Base-by-base conservation (phyloP, 2,797 vertebrate species). In the Decapterus maruadsi region DNA sequence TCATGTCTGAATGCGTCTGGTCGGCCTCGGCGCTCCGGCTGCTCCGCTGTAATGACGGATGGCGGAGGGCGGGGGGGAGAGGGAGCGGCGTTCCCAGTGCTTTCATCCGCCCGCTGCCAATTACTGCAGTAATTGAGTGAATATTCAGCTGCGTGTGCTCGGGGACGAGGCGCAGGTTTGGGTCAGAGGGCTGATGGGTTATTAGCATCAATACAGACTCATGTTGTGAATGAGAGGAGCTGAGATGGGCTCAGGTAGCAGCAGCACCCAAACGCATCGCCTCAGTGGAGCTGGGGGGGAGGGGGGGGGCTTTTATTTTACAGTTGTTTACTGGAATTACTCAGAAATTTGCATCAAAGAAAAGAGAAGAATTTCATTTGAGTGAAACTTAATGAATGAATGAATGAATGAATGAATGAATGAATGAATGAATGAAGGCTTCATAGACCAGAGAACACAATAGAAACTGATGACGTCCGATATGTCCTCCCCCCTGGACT, bases 61-160 rank as follows among this genome's bases (percentile, higher is more conserved):
- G 26, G 26, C n/a, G n/a, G n/a, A n/a, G n/a, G n/a, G 70, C 54
- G 46, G 58, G 57, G 62, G 45, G 50, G 46, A 61, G 57, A 64
- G 48, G 50, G 29, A 42, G 61, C 40, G 20, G 45, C 72, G 63
- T 82, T 79, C 77, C 42, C 38, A 12, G 51, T 11, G 34, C 77
- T 84, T 77, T 80, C 74, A 66, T 87, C 45, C 19, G 19, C 43
- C 76, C n/a, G 58, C 75, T 68, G 77, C 73, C 78, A 80, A 86
- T 90, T 88, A 80, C 81, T 48, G 2, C 42, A 26, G 66, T 82
- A 89, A 89, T 86, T 71, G 81, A 53, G 17, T 26, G 54, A 82
- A 84, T 83, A 86, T 84, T 74, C 67, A 73, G 68, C 72, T 67
- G 77, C 72, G 48, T 70, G 68, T 26, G 7, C 70, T 68, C 53